Conservation (phyloP, 92 coral and sea anemone species). For the Epizoanthus stellaris region DNA sequence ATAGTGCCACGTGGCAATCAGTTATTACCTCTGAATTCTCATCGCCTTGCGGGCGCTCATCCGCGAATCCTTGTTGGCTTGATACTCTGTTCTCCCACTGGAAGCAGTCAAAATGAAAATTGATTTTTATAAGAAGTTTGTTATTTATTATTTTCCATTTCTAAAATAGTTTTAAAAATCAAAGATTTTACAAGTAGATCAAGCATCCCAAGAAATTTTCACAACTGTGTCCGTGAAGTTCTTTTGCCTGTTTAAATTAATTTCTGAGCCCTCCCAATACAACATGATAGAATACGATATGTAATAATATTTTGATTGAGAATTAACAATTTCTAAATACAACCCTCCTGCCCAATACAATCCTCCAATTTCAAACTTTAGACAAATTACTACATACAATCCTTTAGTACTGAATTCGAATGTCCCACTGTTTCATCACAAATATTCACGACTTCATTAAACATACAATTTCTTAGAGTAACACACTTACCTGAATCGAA, state of each 20-base stretch:
- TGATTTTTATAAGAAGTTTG: neutral
- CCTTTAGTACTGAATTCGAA: no score
- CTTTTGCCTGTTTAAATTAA: no score
- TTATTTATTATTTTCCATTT: neutral
- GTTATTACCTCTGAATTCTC: constrained; percentile 87
- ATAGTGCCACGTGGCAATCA: neutral
- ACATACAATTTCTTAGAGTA: neutral
- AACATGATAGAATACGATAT: no score
- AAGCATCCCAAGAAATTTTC: no score
- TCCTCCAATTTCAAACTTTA: neutral
- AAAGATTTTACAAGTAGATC: neutral
- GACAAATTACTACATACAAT: neutral
- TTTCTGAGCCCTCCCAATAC: no score
- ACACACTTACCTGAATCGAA: constrained; percentile 86
- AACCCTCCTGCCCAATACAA: no score
- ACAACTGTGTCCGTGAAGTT: no score
- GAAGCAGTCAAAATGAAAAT: neutral
- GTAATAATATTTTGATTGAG: no score
- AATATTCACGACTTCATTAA: neutral
- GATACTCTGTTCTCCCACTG: constrained; percentile 97
- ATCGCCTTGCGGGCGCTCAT: constrained; percentile 88
- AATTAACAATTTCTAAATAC: no score
- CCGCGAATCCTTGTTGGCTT: constrained; percentile 89
- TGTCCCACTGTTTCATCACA: neutral
- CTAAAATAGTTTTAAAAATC: neutral